Percentiles rank a stretch among this genome's conserved stretches.
Conservation (phyloP, 1,140 invertebrate species). For the Fopius arisanus region DNA sequence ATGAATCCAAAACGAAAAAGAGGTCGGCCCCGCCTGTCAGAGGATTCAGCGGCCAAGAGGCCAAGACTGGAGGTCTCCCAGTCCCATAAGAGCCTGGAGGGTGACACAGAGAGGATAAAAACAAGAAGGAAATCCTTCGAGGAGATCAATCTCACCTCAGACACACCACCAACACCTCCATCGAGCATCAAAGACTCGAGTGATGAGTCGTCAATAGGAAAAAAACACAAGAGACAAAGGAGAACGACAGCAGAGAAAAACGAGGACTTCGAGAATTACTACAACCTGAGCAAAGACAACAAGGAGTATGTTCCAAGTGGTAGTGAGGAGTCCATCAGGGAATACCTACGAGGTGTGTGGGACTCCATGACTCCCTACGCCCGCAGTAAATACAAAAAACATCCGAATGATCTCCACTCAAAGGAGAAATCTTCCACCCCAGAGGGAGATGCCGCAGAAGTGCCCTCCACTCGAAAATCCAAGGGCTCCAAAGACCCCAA, state of each 20-base stretch:
- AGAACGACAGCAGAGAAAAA: conserved; percentile 36
- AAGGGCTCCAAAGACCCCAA: conserved; percentile 32
- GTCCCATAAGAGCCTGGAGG: conserved; percentile 6
- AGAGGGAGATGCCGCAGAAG: conserved; percentile 26
- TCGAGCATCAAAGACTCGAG: conserved; percentile 49
- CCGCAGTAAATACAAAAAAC: conserved; percentile 44
- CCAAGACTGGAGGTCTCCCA: conserved; percentile 39
- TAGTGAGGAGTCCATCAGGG: conserved; percentile 62
- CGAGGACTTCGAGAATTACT: conserved; percentile 64
- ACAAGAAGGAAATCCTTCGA: conserved; percentile 14
- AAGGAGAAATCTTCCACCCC: not conserved
- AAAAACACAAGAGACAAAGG: conserved; percentile 32
- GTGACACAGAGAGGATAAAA: conserved; percentile 6
- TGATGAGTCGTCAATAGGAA: conserved; percentile 39
- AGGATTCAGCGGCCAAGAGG: conserved; percentile 40
- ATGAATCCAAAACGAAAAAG: conserved; percentile 47
- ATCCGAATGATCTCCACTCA: not conserved
- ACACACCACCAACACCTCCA: conserved; percentile 49
- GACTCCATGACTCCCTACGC: conserved; percentile 56
- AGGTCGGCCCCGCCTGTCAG: conserved; percentile 33
- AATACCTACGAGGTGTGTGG: conserved; percentile 67
- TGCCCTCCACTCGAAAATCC: conserved; percentile 32
- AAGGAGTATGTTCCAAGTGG: conserved; percentile 58
- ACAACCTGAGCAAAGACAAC: conserved; percentile 65
- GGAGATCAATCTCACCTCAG: conserved; percentile 38